Percentiles rank a stretch among this genome's conserved stretches.
phyloP scores from a whole-genome alignment of 2,113 vertebrate species.

The Mionectes macconnelli region DNA sequence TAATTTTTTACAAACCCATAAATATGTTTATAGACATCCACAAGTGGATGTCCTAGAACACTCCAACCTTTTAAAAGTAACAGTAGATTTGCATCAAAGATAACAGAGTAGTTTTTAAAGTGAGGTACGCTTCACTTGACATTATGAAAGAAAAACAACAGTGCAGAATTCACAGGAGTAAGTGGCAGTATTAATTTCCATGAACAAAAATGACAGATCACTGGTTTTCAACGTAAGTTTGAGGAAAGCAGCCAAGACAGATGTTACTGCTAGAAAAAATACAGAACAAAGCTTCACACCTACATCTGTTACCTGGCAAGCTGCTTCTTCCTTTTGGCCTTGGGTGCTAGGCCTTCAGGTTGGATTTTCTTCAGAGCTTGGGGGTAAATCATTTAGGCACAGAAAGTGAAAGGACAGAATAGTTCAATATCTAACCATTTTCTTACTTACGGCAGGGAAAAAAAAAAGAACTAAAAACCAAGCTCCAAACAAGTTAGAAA shows the following conservation, averaged over 20 bases:
- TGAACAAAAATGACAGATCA: background rate
- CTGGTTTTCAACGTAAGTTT: background rate
- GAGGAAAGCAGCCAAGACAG: background rate
- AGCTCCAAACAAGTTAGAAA: background rate
- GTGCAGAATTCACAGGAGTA: background rate
- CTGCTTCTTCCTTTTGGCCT: background rate
- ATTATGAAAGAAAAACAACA: background rate
- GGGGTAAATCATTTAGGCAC: background rate
- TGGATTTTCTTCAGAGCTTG: background rate
- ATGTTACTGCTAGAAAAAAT: background rate
- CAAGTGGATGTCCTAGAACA: background rate
- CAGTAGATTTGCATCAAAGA: background rate
- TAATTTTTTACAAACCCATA: background rate
- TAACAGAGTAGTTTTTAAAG: background rate
- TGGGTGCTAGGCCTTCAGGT: background rate
- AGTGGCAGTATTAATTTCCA: background rate
- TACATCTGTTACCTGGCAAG: background rate
- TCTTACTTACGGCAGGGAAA: background rate
- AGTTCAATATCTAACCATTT: background rate
- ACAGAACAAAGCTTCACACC: background rate
- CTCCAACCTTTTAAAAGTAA: background rate
- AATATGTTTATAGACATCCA: background rate
- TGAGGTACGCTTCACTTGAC: background rate
- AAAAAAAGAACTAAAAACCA: background rate
- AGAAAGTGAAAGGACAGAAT: background rate